phyloP scores from a whole-genome alignment of 1,140 invertebrate species.

The Wasmannia auropunctata region DNA sequence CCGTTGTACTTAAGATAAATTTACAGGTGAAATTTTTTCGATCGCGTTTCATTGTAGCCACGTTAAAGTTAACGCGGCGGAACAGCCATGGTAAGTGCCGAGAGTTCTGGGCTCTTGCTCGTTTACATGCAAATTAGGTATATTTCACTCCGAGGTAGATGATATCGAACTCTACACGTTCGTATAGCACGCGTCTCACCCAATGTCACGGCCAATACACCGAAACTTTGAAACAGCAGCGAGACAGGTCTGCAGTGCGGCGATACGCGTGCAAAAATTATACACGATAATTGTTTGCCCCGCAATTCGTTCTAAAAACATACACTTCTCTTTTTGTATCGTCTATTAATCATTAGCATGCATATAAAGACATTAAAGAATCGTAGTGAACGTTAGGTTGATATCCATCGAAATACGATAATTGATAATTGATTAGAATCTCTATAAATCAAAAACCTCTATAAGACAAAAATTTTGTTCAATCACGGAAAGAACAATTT shows the following conservation, averaged over 20 bases:
- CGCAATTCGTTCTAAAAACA: background rate
- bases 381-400: background rate
- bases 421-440: too few species aligned
- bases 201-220: conserved; percentile 48
- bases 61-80: conserved; percentile 37
- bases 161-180: conserved; percentile 39
- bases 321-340: too few species aligned
- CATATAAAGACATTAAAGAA: too few species aligned
- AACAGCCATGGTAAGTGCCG: conserved; percentile 38
- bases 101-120: conserved; percentile 49
- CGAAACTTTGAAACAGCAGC: conserved; percentile 36
- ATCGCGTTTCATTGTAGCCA: conserved; percentile 14
- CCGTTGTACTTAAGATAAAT: background rate
- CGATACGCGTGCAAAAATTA: background rate
- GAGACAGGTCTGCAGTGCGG: background rate
- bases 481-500: too few species aligned
- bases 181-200: conserved; percentile 5
- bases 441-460: too few species aligned
- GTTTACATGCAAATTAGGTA: conserved; percentile 56
- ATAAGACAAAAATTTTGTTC: too few species aligned
- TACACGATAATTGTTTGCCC: background rate
- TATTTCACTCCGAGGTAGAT: conserved; percentile 49
- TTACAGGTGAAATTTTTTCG: conserved; percentile 22
- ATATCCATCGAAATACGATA: background rate
- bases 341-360: background rate